Percentiles rank a stretch among this genome's conserved stretches.
phyloP scores from a whole-genome alignment of 2,797 vertebrate species.

The Ammospiza maritima region DNA sequence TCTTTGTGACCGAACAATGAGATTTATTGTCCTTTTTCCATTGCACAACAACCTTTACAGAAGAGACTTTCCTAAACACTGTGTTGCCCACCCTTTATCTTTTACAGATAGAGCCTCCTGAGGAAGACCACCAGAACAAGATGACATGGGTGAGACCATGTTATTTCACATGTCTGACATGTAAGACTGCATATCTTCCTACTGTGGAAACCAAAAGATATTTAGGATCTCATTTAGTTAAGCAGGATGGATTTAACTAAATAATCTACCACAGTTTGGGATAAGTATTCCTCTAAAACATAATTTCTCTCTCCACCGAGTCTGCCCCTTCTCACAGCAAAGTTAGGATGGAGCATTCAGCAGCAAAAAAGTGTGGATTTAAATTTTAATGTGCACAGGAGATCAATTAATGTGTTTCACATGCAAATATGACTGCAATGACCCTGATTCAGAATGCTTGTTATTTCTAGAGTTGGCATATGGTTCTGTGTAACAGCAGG shows the following conservation, averaged over 20 bases:
- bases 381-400: conserved; percentile 63
- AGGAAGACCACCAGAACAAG: neutral
- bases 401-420: conserved; percentile 68
- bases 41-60: neutral
- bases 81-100: neutral
- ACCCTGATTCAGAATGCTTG: conserved; percentile 69
- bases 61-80: neutral
- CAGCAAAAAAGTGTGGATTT: conserved; percentile 28
- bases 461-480: conserved; percentile 75
- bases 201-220: neutral
- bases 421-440: conserved; percentile 67
- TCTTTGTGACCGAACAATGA: neutral
- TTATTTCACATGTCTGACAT: neutral
- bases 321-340: neutral
- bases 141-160: neutral
- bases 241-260: neutral
- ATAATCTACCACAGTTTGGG: neutral
- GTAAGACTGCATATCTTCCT: neutral
- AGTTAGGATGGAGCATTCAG: conserved; percentile 13
- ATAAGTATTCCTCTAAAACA: neutral
- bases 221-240: neutral
- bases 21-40: neutral
- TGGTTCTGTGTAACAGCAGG: conserved; percentile 64
- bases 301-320: neutral
- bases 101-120: neutral